These are phyloP conservation scores for Ormyrus pomaceus DNA, from an alignment of 2,888 invertebrate genomes.

Conservation along the genomic window DNA sequence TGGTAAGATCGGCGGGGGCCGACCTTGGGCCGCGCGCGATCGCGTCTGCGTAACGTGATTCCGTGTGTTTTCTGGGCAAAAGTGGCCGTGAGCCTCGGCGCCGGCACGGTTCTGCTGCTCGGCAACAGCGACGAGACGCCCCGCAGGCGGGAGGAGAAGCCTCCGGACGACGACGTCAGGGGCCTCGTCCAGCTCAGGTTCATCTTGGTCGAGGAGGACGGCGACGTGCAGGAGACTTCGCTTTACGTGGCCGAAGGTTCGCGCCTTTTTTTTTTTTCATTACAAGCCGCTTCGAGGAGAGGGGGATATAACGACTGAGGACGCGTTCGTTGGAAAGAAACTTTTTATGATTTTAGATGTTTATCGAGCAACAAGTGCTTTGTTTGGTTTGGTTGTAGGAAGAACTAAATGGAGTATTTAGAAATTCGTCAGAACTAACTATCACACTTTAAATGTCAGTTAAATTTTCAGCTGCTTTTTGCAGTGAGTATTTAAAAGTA, in stretches of 20 bases:
- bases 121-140: conserved; percentile 54
- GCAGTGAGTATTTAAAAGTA: too few relatives aligned
- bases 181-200: conserved; percentile 72
- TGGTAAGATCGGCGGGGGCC: conserved; percentile 47
- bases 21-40: conserved; percentile 35
- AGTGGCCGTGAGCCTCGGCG: conserved; percentile 74
- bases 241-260: conserved; percentile 73
- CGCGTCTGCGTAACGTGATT: not conserved
- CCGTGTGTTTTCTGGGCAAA: not conserved
- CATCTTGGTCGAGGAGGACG: conserved; percentile 66
- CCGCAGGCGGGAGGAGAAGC: conserved; percentile 2
- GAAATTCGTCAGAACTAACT: too few relatives aligned
- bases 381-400: too few relatives aligned
- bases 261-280: not conserved
- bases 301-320: too few relatives aligned
- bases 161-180: conserved; percentile 10
- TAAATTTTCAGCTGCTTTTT: too few relatives aligned
- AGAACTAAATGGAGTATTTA: too few relatives aligned
- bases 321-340: too few relatives aligned
- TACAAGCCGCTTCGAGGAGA: too few relatives aligned
- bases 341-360: too few relatives aligned
- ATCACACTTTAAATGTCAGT: too few relatives aligned
- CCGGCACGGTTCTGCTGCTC: conserved; percentile 71
- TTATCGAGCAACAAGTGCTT: too few relatives aligned
- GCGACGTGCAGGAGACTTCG: conserved; percentile 71